Conservation (phyloP, 2,888 invertebrate genomes). For the Scaptomyza flava region DNA sequence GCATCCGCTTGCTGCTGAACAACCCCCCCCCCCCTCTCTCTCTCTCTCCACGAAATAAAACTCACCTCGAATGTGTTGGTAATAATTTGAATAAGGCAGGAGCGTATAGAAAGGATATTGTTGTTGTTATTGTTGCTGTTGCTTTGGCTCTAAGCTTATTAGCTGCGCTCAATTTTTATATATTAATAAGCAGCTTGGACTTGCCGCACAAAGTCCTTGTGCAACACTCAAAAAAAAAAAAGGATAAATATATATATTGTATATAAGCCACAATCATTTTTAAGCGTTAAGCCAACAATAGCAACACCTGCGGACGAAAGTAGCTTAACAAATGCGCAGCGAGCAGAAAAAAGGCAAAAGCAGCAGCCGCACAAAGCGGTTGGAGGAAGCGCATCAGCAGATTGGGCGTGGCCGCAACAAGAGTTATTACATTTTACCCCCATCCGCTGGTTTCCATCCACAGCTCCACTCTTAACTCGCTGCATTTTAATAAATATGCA, state of each 20-base stretch:
- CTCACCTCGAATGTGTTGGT: conserved; percentile 70
- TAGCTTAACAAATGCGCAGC: conserved; percentile 68
- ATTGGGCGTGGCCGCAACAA: conserved; percentile 61
- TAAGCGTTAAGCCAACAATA: conserved; percentile 74
- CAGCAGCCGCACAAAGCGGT: conserved; percentile 34
- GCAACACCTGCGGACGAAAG: conserved; percentile 80
- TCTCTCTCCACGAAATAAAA: background rate
- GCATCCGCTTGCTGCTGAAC: conserved; percentile 30
- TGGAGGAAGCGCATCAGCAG: conserved; percentile 23
- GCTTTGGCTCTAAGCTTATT: conserved; percentile 66
- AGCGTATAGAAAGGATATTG: background rate
- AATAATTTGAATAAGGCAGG: conserved; percentile 74
- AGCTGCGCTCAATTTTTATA: conserved; percentile 65
- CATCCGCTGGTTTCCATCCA: conserved; percentile 15
- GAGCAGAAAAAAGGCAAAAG: conserved; percentile 27
- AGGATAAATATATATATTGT: background rate
- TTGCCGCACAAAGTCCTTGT: conserved; percentile 50
- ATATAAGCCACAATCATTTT: conserved; percentile 41
- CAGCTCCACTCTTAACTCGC: conserved; percentile 23
- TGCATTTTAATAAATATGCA: conserved; percentile 80
- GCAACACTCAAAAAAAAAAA: conserved; percentile 26
- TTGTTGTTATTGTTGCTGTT: background rate
- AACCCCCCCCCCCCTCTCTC: no score
- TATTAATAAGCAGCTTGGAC: conserved; percentile 79
- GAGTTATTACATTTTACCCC: conserved; percentile 76